Evolutionary conservation across 2,888 invertebrate species (phyloP).

Genomic region (Sthenelais limicola): DNA sequence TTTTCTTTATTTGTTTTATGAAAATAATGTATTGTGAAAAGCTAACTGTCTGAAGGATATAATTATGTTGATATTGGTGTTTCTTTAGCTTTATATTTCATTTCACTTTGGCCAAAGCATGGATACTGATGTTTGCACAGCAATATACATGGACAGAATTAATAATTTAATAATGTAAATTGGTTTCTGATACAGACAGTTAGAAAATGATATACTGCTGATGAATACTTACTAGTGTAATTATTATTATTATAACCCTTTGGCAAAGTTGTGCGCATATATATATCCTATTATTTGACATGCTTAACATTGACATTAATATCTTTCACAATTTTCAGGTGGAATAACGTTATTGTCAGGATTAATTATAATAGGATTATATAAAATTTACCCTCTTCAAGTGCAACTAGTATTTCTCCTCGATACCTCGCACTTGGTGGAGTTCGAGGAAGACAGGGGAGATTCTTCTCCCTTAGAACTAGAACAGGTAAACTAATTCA

Average conservation of each 20-base stretch:
- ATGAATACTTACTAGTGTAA: not conserved
- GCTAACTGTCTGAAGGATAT: no score
- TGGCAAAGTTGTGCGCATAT: not conserved
- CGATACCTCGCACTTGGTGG: constrained; percentile 27
- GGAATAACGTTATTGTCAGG: constrained; percentile 33
- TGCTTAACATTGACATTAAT: not conserved
- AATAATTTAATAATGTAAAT: no score
- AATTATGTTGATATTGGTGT: no score
- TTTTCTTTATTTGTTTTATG: no score
- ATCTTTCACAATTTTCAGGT: constrained; percentile 18
- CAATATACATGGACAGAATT: no score
- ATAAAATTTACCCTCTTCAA: constrained; percentile 10
- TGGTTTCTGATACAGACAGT: no score
- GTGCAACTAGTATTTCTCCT: constrained; percentile 12
- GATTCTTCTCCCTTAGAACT: constrained; percentile 3
- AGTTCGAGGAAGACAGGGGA: not conserved
- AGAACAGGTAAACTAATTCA: not conserved
- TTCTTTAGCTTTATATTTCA: no score
- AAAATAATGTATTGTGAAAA: no score
- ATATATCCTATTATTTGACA: not conserved
- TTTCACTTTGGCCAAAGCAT: no score
- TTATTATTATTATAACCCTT: not conserved
- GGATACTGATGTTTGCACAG: no score
- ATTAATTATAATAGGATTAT: not conserved
- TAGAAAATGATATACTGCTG: no score